Base-by-base conservation (phyloP, 2,888 invertebrate species). In the Mamestra brassicae region DNA sequence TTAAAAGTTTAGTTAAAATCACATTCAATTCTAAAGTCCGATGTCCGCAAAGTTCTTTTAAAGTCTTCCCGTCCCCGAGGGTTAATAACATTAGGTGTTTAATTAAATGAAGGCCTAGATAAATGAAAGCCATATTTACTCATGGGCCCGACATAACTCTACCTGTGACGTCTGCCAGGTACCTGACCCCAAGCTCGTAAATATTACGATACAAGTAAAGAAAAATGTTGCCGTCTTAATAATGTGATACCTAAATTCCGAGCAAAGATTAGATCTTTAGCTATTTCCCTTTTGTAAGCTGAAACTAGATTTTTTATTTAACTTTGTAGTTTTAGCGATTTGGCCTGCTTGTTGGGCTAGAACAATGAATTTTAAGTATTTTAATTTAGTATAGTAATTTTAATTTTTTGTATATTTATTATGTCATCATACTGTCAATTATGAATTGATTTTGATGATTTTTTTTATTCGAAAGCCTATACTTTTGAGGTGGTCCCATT, bases 21-120 rank as follows among this genome's bases (percentile, higher is more conserved):
- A n/a, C 15, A 64, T 70, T 55, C 10, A 50, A 42, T 52, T 58
- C 4, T 11, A 58, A 54, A 42, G n/a, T 70, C 57, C 15, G 6
- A 60, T 54, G 6, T 57, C 61, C 34, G 55, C 34, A 68, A 61
- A 52, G 13, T 52, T 65, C 17, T 58, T 67, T 62, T 42, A 34
- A 36, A 52, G 38, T n/a, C 45, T 55, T 52, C 17, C 36, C 55
- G 15, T 60, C 34, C 42, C 47, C 15, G 34, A 58, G 47, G 70
- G 45, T 75, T 78, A 70, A 80, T 76, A 73, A 64, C 55, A 72
- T 70, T 81, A 70, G 69, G 47, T 76, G 61, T 72, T 78, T 81
- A 76, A 84, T 84, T 78, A 84, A 81, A 78, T 84, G 69, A 77
- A 83, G 66, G 72, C 77, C 64, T 74, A 72, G 58, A 78, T 78